Conservation (phyloP, 2,797 vertebrate genomes). For the Lepus oiostolus region DNA sequence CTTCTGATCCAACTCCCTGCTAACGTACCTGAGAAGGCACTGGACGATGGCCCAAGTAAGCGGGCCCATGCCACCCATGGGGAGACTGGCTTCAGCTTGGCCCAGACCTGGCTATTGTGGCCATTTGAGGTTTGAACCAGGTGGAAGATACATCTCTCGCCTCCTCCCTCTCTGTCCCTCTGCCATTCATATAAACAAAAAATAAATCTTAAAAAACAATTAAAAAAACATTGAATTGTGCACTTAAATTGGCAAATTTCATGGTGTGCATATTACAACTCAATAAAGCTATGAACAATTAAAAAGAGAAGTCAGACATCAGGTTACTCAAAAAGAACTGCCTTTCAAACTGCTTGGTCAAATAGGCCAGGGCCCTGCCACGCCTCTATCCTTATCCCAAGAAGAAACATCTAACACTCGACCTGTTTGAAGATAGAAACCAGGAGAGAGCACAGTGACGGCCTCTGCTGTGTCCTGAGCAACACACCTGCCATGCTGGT, state of each 20-base stretch:
- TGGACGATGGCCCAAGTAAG: too few species aligned
- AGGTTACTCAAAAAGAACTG: not conserved
- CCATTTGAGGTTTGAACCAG: too few species aligned
- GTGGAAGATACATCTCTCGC: too few species aligned
- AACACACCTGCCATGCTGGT: not conserved
- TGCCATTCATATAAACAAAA: too few species aligned
- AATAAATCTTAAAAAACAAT: too few species aligned
- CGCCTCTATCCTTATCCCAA: not conserved
- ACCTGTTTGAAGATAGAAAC: not conserved
- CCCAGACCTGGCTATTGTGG: too few species aligned
- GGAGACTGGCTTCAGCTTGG: too few species aligned
- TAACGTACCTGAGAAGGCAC: too few species aligned
- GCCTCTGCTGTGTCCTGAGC: rapidly evolving
- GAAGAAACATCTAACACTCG: not conserved
- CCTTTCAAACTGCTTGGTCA: not conserved
- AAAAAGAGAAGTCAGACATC: not conserved
- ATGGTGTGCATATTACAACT: not conserved
- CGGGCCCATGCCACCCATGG: too few species aligned
- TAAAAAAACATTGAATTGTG: not conserved
- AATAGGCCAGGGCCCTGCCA: not conserved
- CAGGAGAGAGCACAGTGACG: not conserved
- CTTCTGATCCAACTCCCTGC: too few species aligned
- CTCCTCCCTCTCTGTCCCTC: too few species aligned
- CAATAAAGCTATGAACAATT: conserved; percentile 35
- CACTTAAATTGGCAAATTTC: not conserved